Conservation (phyloP, 1,140 invertebrate species). For the Orius insidiosus region DNA sequence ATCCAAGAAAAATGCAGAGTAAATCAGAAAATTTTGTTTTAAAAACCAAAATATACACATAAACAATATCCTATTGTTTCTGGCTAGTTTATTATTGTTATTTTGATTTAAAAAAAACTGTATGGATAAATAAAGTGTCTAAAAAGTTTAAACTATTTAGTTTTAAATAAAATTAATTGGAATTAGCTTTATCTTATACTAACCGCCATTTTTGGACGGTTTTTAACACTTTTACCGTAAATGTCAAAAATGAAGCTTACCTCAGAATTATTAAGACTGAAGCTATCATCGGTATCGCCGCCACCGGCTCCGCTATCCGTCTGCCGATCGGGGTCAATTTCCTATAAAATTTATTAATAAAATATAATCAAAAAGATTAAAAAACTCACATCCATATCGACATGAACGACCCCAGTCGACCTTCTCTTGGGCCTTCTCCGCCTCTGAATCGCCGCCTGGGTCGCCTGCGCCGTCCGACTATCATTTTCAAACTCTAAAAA, state of each 20-base stretch:
- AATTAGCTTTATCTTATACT: too few species aligned
- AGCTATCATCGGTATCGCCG: conserved; percentile 30
- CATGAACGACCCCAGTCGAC: conserved; percentile 73
- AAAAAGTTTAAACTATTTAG: too few species aligned
- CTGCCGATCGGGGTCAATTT: conserved; percentile 42
- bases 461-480: conserved; percentile 46
- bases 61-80: too few species aligned
- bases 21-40: too few species aligned
- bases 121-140: too few species aligned
- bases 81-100: too few species aligned
- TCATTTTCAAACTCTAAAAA: conserved; percentile 33
- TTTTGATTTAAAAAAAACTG: too few species aligned
- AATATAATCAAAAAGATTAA: too few species aligned
- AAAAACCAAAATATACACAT: too few species aligned
- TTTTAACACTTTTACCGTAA: background rate
- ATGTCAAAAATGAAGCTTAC: conserved; percentile 25
- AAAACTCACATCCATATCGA: conserved; percentile 66
- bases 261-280: conserved; percentile 35
- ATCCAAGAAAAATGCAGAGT: too few species aligned
- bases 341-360: too few species aligned
- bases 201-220: background rate
- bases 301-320: conserved; percentile 26
- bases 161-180: too few species aligned
- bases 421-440: conserved; percentile 65
- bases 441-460: conserved; percentile 59